These are phyloP conservation scores for Dasyurus viverrinus DNA, from an alignment of 2,113 vertebrate species.

Conservation along the genomic window DNA sequence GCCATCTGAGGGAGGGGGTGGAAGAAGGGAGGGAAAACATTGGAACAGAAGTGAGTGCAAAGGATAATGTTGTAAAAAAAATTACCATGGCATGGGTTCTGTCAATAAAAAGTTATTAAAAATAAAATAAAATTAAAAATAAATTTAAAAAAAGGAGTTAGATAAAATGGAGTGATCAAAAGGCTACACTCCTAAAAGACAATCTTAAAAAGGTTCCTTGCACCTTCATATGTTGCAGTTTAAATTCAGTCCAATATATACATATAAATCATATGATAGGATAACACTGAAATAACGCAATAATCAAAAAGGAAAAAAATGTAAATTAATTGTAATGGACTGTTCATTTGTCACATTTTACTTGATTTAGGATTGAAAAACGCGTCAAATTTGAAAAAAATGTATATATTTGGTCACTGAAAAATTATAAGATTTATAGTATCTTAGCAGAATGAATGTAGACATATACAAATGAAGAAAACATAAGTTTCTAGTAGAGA, in stretches of 20 bases:
- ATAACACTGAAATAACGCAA: conserved; percentile 14
- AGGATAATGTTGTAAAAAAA: no score
- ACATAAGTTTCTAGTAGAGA: conserved; percentile 42
- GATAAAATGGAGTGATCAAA: not conserved
- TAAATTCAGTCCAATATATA: not conserved
- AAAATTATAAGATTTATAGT: conserved; percentile 10
- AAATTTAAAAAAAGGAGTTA: no score
- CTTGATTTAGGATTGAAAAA: not conserved
- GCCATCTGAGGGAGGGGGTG: no score
- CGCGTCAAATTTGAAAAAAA: conserved; percentile 25
- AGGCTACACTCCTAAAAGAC: not conserved
- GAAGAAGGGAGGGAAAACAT: no score
- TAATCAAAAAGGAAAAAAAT: conserved; percentile 18
- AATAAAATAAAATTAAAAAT: no score
- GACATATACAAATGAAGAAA: conserved; percentile 13
- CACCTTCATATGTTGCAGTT: not conserved
- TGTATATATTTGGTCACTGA: not conserved
- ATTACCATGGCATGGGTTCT: no score
- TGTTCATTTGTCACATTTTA: conserved; percentile 20
- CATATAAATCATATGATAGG: not conserved
- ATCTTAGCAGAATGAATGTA: conserved; percentile 32
- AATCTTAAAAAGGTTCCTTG: no score
- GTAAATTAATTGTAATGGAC: conserved; percentile 30
- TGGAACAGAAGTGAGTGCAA: no score
- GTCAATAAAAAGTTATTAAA: no score